A percentile compares a stretch with the other conserved stretches of the same genome.
Conservation (phyloP, 2,797 vertebrate species). For the Rhinoraja longicauda region DNA sequence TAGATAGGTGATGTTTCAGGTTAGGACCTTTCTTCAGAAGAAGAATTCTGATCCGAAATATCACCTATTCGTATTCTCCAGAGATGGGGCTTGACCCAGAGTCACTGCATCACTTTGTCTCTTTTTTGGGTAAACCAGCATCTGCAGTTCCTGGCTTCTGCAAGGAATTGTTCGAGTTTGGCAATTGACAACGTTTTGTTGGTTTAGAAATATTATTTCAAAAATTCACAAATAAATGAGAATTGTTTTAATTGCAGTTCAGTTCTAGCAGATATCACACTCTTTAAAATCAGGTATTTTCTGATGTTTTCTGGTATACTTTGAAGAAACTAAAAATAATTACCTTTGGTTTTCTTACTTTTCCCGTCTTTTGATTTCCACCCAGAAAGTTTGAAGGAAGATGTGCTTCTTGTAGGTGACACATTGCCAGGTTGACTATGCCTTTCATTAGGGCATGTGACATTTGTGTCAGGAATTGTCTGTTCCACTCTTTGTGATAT, state of each 20-base stretch:
- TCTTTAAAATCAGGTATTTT: background rate
- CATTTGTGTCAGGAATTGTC: background rate
- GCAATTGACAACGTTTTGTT: background rate
- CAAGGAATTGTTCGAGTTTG: background rate
- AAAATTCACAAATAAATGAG: background rate
- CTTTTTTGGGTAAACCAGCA: too few relatives aligned
- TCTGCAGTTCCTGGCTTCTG: too few relatives aligned
- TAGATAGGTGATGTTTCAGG: too few relatives aligned
- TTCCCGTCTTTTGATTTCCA: background rate
- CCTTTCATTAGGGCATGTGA: background rate
- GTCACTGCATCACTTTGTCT: too few relatives aligned
- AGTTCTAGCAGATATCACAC: background rate
- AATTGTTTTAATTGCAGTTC: background rate
- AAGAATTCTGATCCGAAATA: too few relatives aligned
- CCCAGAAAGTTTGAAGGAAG: background rate
- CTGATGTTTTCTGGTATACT: background rate
- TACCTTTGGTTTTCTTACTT: constrained; percentile 9
- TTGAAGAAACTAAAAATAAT: background rate
- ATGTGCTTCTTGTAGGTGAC: background rate
- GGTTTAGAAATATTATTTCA: background rate
- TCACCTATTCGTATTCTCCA: too few relatives aligned
- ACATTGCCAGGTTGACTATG: background rate
- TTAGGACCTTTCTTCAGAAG: too few relatives aligned
- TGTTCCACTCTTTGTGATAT: background rate
- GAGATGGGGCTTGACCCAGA: too few relatives aligned